These are phyloP conservation scores for Hydrocynus forskahlii DNA, from an alignment of 2,797 vertebrate species.

Conservation along the genomic window DNA sequence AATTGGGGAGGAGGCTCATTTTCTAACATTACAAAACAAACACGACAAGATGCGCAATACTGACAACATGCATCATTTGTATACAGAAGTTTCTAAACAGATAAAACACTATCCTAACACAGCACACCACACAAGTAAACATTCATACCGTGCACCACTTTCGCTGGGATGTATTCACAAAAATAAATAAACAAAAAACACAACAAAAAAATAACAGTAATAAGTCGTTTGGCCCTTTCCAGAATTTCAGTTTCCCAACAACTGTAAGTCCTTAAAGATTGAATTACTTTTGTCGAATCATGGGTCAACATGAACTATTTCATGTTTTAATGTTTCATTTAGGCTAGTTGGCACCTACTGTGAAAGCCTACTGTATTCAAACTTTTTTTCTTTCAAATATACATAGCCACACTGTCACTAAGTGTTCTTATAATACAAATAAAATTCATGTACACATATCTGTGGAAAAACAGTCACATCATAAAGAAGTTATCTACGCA, in stretches of 20 bases:
- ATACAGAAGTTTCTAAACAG: background rate
- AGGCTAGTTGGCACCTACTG: no score
- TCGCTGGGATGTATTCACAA: constrained; percentile 69
- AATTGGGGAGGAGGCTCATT: background rate
- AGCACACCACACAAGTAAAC: constrained; percentile 42
- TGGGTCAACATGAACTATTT: no score
- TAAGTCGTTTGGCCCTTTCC: background rate
- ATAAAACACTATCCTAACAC: constrained; percentile 40
- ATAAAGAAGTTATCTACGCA: no score
- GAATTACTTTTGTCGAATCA: background rate
- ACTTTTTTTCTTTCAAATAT: no score
- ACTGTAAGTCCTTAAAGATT: no score
- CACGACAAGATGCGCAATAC: background rate
- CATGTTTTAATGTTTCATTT: no score
- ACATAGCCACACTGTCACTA: no score
- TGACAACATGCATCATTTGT: background rate
- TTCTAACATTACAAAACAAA: background rate
- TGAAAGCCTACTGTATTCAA: no score
- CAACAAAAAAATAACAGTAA: background rate
- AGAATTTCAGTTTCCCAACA: background rate
- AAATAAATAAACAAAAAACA: background rate
- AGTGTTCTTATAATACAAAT: no score
- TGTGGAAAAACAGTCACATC: no score
- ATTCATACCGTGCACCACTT: constrained; percentile 76
- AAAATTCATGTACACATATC: no score